Percentiles rank a stretch among this genome's conserved stretches.
Conservation (phyloP, 2,113 vertebrate genomes). For the Aix galericulata region DNA sequence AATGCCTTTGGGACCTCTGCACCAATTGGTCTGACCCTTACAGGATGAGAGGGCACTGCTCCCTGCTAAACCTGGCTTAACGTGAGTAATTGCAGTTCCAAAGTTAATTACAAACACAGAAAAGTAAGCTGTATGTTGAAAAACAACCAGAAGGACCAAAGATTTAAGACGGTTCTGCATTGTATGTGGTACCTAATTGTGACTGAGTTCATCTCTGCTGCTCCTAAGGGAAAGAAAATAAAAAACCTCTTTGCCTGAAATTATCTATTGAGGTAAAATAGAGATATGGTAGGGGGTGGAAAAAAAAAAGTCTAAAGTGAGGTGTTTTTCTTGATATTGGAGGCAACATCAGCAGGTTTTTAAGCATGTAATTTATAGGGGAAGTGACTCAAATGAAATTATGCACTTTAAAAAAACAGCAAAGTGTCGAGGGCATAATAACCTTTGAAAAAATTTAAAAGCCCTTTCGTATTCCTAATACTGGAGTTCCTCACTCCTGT, state of each 20-base stretch:
- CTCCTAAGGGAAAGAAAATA: background rate
- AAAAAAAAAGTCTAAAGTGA: background rate
- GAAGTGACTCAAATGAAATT: slow-evolving; percentile 51
- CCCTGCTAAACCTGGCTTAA: background rate
- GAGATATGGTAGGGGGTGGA: background rate
- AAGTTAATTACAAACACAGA: background rate
- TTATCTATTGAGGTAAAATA: background rate
- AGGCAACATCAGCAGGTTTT: slow-evolving; percentile 24
- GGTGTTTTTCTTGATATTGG: background rate
- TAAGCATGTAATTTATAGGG: slow-evolving; percentile 6
- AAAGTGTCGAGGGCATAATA: slow-evolving; percentile 29
- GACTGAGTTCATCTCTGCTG: background rate
- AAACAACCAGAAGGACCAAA: background rate
- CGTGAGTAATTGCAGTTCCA: background rate
- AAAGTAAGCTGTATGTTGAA: background rate
- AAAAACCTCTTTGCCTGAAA: background rate
- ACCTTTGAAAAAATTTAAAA: slow-evolving; percentile 22
- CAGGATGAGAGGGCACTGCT: background rate
- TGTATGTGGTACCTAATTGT: fast-evolving
- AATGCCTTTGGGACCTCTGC: background rate
- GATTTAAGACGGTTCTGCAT: background rate
- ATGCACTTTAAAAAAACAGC: slow-evolving; percentile 47
- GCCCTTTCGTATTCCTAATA: background rate
- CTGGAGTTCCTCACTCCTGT: background rate
- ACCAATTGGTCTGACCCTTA: background rate